Base-by-base conservation (phyloP, 2,113 vertebrate genomes). In the Perognathus longimembris region DNA sequence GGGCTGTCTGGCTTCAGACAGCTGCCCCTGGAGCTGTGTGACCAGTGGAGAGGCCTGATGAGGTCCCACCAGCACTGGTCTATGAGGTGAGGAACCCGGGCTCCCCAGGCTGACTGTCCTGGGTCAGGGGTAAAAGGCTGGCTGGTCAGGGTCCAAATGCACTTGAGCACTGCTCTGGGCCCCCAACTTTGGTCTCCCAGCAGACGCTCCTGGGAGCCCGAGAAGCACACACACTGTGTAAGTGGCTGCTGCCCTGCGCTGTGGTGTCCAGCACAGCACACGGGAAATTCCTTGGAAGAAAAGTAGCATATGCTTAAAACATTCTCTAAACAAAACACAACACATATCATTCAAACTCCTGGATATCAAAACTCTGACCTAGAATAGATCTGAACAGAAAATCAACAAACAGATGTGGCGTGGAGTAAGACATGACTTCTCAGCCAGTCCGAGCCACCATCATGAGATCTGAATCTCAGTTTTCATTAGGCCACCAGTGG, bases 281-380 rank as follows among this genome's bases (percentile, higher is more conserved):
- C 3, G 26, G 74, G 36, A 12, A 28, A 15, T 67, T 45, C 85
- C 59, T 30, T 30, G 32, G 63, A 73, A 84, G 67, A 82, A 75
- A 76, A 50, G 17, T 4, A 10, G n/a, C 61, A 34, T 20, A 3
- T 34, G 69, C 63, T 81, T 82, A 88, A 84, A 54, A 74, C 22
- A 73, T 38, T 81, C 61, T 93, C 78, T 74, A 83, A 45, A 75
- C 21, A 30, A 78, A 85, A 94, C 84, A 34, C 42, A 30, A 30
- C 63, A 80, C 75, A 54, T 63, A 82, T 77, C 26, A 74, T 42
- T 79, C 42, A 54, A 90, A 87, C 42, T 76, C 85, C n/a, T 34
- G 7, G 26, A 67, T 71, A 80, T n/a, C 34, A 80, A 84, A 79
- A 73, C 67, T 80, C 74, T 85, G 57, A 54, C 45, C 42, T 45